These are phyloP conservation scores for Cichladusa arquata DNA, from an alignment of 2,113 vertebrate genomes.

Conservation along the genomic window DNA sequence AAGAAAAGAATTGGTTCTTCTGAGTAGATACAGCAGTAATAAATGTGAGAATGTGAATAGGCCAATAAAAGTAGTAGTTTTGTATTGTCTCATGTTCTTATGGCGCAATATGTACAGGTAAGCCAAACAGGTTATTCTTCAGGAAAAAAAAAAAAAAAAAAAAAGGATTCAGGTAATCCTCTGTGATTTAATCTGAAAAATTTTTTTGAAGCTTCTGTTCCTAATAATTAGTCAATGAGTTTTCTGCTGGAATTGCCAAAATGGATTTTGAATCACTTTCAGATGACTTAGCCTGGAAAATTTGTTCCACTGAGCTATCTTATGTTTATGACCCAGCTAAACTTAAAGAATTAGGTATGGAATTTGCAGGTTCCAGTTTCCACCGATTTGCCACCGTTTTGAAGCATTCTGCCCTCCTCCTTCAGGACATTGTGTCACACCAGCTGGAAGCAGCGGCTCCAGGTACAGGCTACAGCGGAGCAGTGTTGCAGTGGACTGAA, in stretches of 20 bases:
- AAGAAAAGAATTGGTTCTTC: not conserved
- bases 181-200: not conserved
- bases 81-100: not conserved
- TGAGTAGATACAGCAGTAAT: not conserved
- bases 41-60: not conserved
- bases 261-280: not conserved
- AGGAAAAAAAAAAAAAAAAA: not conserved
- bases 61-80: not conserved
- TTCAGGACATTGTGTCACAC: too few relatives aligned
- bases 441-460: not conserved
- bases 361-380: not conserved
- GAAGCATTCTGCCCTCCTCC: not conserved
- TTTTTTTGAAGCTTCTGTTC: not conserved
- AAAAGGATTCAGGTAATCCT: not conserved
- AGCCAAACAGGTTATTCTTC: not conserved
- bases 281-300: not conserved
- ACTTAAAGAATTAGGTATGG: not conserved
- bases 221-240: rapidly evolving
- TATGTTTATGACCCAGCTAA: not conserved
- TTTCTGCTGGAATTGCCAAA: not conserved
- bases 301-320: not conserved
- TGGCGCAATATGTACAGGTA: not conserved
- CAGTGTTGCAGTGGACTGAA: not conserved
- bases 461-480: rapidly evolving
- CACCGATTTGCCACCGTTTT: not conserved